phyloP scores from a whole-genome alignment of 2,888 invertebrate genomes.

The Smittia sp. region DNA sequence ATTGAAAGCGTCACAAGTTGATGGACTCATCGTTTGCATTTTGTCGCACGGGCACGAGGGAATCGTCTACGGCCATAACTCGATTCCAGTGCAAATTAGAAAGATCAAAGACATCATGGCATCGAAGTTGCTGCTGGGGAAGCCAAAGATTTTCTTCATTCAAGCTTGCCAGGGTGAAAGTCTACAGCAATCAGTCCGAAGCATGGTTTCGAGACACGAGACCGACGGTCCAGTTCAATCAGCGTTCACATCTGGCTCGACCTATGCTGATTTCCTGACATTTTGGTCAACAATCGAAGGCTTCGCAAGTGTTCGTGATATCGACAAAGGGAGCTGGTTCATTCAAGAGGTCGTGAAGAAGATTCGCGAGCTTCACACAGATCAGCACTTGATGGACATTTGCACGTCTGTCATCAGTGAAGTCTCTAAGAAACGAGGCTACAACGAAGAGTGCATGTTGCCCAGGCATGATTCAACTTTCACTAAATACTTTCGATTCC shows the following conservation, averaged over 20 bases:
- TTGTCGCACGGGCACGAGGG: slow-evolving; percentile 51
- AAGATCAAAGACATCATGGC: slow-evolving; percentile 56
- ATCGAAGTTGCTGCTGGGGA: slow-evolving; percentile 51
- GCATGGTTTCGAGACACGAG: slow-evolving; percentile 39
- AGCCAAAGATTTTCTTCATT: slow-evolving; percentile 59
- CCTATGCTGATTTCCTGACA: slow-evolving; percentile 48
- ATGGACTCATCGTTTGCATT: slow-evolving; percentile 51
- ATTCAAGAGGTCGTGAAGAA: slow-evolving; percentile 50
- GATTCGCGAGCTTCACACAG: slow-evolving; percentile 45
- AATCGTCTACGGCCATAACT: slow-evolving; percentile 56
- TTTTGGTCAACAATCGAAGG: slow-evolving; percentile 51
- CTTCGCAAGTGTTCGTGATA: slow-evolving; percentile 47
- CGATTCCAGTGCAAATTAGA: slow-evolving; percentile 53
- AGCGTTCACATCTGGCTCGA: slow-evolving; percentile 18
- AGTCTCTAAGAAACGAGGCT: slow-evolving; percentile 46
- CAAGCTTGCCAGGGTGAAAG: slow-evolving; percentile 59
- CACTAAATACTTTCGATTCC: slow-evolving; percentile 47
- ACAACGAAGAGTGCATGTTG: slow-evolving; percentile 48
- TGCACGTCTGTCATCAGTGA: slow-evolving; percentile 46
- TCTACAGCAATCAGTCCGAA: slow-evolving; percentile 40
- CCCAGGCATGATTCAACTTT: slow-evolving; percentile 46
- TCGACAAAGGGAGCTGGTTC: slow-evolving; percentile 50
- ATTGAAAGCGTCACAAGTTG: slow-evolving; percentile 46
- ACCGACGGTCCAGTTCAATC: slow-evolving; percentile 41
- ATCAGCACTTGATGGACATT: slow-evolving; percentile 50